Evolutionary conservation across 2,888 invertebrate genomes (phyloP).

Genomic region (Axea sp.): DNA sequence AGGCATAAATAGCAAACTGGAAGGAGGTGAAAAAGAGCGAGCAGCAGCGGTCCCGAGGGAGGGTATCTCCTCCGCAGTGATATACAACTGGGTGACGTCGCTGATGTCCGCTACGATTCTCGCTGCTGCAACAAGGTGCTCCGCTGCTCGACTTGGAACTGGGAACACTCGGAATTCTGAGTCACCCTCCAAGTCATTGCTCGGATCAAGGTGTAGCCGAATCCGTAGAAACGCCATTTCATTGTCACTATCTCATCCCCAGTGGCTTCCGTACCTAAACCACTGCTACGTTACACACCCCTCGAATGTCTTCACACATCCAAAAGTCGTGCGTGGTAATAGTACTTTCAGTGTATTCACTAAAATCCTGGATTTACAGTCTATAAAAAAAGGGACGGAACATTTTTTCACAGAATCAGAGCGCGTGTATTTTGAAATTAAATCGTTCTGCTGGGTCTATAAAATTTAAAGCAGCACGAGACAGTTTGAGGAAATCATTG

Average conservation of each 20-base stretch:
- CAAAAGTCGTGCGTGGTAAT: conserved; percentile 78
- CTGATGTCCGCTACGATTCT: conserved; percentile 76
- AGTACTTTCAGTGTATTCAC: conserved; percentile 16
- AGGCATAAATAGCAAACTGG: conserved; percentile 27
- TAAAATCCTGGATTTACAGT: too few relatives aligned
- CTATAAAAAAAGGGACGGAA: too few relatives aligned
- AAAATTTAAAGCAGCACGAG: too few relatives aligned
- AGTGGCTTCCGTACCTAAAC: conserved; percentile 68
- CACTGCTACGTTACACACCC: conserved; percentile 72
- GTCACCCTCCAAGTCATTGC: conserved; percentile 58
- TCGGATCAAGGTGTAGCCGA: conserved; percentile 61
- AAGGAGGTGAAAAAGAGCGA: conserved; percentile 22
- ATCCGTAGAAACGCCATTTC: conserved; percentile 61
- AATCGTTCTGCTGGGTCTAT: too few relatives aligned
- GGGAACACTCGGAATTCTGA: conserved; percentile 61
- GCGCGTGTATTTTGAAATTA: too few relatives aligned
- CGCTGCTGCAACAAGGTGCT: conserved; percentile 68
- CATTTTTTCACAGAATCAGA: too few relatives aligned
- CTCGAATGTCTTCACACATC: conserved; percentile 79
- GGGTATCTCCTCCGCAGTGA: conserved; percentile 66
- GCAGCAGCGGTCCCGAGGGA: conserved; percentile 61
- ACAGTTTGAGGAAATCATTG: too few relatives aligned
- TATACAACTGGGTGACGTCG: conserved; percentile 67
- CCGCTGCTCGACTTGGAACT: conserved; percentile 64
- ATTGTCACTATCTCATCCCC: conserved; percentile 64